phyloP scores from a whole-genome alignment of 2,888 invertebrate species.

The Diaprepes abbreviatus region DNA sequence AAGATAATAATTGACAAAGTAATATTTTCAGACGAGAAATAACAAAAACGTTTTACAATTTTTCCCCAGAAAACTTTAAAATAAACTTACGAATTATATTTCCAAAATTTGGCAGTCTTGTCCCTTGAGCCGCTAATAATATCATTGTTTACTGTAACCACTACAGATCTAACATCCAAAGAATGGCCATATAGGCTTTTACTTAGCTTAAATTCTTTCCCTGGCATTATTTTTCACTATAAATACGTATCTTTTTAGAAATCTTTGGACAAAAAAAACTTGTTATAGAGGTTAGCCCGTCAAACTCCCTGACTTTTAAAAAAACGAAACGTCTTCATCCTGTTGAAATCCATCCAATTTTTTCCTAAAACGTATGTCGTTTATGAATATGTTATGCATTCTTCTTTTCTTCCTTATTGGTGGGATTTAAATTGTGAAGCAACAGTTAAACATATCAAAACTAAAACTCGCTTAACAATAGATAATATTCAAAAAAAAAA shows the following conservation, averaged over 20 bases:
- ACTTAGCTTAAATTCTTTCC: slow-evolving; percentile 80
- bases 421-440: too few relatives aligned
- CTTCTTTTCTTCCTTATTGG: too few relatives aligned
- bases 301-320: slow-evolving; percentile 10
- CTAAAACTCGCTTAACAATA: too few relatives aligned
- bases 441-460: too few relatives aligned
- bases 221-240: slow-evolving; percentile 36
- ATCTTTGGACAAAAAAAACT: slow-evolving; percentile 11
- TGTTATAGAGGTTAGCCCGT: slow-evolving; percentile 16
- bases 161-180: slow-evolving; percentile 86
- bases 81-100: slow-evolving; percentile 76
- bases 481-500: too few relatives aligned
- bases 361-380: background rate
- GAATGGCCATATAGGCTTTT: slow-evolving; percentile 84
- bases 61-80: too few relatives aligned
- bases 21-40: too few relatives aligned
- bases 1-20: too few relatives aligned
- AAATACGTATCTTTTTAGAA: slow-evolving; percentile 7
- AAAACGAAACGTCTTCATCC: background rate
- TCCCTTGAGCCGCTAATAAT: slow-evolving; percentile 92
- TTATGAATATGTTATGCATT: too few relatives aligned
- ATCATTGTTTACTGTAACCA: slow-evolving; percentile 75
- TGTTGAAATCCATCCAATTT: too few relatives aligned
- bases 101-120: slow-evolving; percentile 89
- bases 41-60: too few relatives aligned